phyloP scores from a whole-genome alignment of 2,797 vertebrate species.

The Urosaurus nigricauda region DNA sequence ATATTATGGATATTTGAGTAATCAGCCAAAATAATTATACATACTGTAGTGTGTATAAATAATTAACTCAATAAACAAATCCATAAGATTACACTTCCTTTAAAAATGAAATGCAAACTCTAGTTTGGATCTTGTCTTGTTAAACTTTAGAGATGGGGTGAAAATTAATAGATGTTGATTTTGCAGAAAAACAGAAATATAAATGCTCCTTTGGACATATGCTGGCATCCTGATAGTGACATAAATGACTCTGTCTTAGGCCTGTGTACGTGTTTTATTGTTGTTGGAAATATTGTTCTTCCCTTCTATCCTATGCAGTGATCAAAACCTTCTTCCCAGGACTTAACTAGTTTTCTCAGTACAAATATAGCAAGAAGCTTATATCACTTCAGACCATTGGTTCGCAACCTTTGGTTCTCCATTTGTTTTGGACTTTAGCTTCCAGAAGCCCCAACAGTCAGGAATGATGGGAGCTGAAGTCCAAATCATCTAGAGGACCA shows the following conservation, averaged over 20 bases:
- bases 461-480: too few relatives aligned
- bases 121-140: not conserved
- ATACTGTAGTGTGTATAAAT: constrained; percentile 6
- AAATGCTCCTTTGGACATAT: not conserved
- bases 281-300: not conserved
- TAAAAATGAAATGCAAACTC: not conserved
- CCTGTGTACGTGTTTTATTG: not conserved
- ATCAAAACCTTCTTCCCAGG: not conserved
- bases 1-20: not conserved
- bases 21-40: not conserved
- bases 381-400: not conserved
- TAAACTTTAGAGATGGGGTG: not conserved
- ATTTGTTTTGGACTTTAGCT: too few relatives aligned
- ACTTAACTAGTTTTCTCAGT: not conserved
- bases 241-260: not conserved
- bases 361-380: not conserved
- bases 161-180: not conserved
- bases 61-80: not conserved
- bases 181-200: not conserved
- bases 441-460: too few relatives aligned
- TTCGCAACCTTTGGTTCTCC: too few relatives aligned
- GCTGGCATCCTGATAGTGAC: too few relatives aligned
- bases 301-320: not conserved
- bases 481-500: too few relatives aligned
- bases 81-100: not conserved